These are phyloP conservation scores for Ormia ochracea DNA, from an alignment of 2,888 invertebrate genomes.

Conservation along the genomic window DNA sequence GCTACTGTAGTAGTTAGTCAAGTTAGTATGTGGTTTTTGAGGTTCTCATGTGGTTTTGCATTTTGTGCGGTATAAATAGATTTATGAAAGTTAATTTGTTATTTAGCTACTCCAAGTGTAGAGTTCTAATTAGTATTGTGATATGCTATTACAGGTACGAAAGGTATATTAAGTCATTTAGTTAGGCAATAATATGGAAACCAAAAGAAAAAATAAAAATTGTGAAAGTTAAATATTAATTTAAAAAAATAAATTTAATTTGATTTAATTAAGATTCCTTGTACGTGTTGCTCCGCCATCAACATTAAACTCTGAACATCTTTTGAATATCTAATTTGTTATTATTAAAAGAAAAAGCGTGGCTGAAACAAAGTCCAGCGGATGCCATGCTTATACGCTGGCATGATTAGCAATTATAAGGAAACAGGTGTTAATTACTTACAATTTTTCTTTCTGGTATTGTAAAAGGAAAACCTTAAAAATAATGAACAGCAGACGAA, in stretches of 20 bases:
- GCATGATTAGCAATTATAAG: conserved; percentile 59
- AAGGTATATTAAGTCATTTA: neutral
- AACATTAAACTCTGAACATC: conserved; percentile 22
- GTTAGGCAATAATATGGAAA: neutral
- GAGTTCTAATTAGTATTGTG: conserved; percentile 50
- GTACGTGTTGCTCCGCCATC: neutral
- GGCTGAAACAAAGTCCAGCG: conserved; percentile 9
- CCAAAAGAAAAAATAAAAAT: no score
- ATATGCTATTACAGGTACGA: conserved; percentile 23
- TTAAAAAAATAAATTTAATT: neutral
- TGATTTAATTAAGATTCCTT: neutral
- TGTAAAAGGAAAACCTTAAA: neutral
- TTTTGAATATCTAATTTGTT: conserved; percentile 52
- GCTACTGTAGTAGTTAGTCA: conserved; percentile 5
- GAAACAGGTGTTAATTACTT: conserved; percentile 60
- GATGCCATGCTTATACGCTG: conserved; percentile 40
- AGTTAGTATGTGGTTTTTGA: conserved; percentile 37
- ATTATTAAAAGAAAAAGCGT: neutral
- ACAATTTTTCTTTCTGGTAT: conserved; percentile 1
- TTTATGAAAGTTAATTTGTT: conserved; percentile 51
- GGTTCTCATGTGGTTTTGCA: conserved; percentile 30
- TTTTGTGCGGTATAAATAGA: conserved; percentile 35
- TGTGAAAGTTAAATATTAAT: no score
- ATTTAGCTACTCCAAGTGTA: conserved; percentile 38
- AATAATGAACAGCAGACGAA: conserved; percentile 17